Percentiles rank a stretch among this genome's conserved stretches.
Conservation (phyloP, 2,113 vertebrate species). For the Nyctereutes procyonoides region DNA sequence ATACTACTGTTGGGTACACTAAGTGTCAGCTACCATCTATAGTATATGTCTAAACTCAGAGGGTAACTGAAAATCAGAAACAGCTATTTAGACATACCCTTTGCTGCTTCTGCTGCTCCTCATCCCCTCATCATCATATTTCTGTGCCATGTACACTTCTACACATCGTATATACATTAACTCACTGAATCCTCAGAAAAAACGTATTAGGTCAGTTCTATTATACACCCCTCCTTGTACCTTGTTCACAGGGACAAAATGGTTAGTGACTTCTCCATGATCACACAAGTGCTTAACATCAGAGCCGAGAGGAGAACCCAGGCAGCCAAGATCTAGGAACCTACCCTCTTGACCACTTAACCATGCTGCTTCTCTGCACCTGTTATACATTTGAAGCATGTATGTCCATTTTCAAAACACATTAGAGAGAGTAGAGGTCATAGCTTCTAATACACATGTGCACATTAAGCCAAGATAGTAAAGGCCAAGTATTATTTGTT, state of each 20-base stretch:
- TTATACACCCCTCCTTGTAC: neutral
- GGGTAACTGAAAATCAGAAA: neutral
- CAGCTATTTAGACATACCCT: neutral
- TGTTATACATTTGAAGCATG: neutral
- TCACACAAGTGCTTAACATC: neutral
- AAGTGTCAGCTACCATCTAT: neutral
- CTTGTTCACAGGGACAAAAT: neutral
- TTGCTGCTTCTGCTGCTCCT: neutral
- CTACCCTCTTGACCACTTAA: neutral
- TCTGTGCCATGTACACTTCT: fast-evolving
- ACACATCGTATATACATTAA: neutral
- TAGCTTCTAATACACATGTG: neutral
- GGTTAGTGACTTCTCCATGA: neutral
- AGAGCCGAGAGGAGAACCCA: neutral
- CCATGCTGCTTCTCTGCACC: neutral
- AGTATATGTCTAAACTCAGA: neutral
- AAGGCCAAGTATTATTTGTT: neutral
- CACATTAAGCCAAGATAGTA: neutral
- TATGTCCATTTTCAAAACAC: neutral
- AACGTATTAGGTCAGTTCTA: neutral
- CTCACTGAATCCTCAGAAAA: neutral
- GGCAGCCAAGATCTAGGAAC: neutral
- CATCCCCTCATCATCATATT: neutral
- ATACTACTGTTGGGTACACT: neutral
- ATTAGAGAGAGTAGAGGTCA: neutral